phyloP scores from a whole-genome alignment of 2,113 vertebrate genomes.

The Centropristis striata region DNA sequence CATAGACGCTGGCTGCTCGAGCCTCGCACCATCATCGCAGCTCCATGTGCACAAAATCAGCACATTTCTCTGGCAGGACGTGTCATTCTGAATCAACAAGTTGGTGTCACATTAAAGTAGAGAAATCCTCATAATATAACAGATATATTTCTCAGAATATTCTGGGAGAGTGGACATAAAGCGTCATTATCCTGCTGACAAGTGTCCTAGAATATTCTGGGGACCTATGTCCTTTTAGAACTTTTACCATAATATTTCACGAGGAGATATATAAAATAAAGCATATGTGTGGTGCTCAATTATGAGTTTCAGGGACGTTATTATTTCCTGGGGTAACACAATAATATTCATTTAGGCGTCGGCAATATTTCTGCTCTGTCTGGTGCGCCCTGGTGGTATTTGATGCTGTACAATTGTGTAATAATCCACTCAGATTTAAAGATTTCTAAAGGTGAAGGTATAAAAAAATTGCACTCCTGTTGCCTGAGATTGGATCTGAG shows the following conservation, averaged over 20 bases:
- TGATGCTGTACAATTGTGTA: neutral
- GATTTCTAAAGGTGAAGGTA: neutral
- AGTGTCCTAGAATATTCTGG: neutral
- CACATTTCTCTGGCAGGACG: constrained; percentile 34
- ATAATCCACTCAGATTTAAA: neutral
- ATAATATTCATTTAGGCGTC: constrained; percentile 62
- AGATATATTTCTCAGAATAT: neutral
- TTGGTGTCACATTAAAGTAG: constrained; percentile 32
- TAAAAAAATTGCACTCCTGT: neutral
- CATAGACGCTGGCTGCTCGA: constrained; percentile 56
- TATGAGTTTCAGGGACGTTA: constrained; percentile 17
- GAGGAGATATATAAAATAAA: constrained; percentile 3
- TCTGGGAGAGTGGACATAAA: neutral
- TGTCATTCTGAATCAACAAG: constrained; percentile 55
- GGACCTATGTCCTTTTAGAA: constrained; percentile 1
- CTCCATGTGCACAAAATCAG: constrained; percentile 42
- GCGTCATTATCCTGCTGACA: neutral
- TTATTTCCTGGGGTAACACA: constrained; percentile 44
- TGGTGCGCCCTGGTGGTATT: constrained; percentile 20
- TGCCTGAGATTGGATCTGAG: constrained; percentile 18
- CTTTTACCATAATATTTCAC: constrained; percentile 11
- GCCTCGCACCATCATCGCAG: constrained; percentile 51
- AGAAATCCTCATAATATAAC: neutral
- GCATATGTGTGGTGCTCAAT: constrained; percentile 7
- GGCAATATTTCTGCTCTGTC: constrained; percentile 30